Evolutionary conservation across 1,140 invertebrate genomes (phyloP), one percentile per base, ranked within the genome.

Genomic region (Acromyrmex echinatior): DNA sequence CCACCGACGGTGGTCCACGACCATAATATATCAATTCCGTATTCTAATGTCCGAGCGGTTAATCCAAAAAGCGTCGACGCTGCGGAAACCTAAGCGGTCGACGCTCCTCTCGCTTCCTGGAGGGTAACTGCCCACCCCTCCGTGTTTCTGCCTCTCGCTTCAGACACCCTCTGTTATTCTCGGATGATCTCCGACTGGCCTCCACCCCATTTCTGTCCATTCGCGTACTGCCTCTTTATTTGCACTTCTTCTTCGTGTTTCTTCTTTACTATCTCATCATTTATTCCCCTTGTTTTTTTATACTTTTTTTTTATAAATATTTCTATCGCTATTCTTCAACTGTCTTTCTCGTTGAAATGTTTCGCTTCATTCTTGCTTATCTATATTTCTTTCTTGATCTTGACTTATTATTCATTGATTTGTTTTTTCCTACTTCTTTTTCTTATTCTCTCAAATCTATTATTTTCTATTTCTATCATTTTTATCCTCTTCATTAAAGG

Each of bases 11-110:
- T 9, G 80, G 71, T 80, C 79, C 88, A 63, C 65, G 86, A 82
- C 90, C 91, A 91, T 93, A 92, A 93, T 93, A 93, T 93, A 93
- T 93, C 93, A 93, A 93, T 93, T 93, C 92, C 90, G 93, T 93
- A 93, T 93, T 93, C 92, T 93, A 93, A 93, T 93, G 93, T 93
- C 92, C 90, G 87, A 86, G 88, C 92, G 91, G 93, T 93, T 93
- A 93, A 93, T 93, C 90, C 92, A 86, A 93, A 93, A 93, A 93
- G 92, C 93, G 93, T 92, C 92, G 92, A 93, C 92, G 85, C 86
- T 89, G 92, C 92, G 92, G 92, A 93, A 93, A 93, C 91, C 91
- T 89, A 90, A 88, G 88, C 89, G 88, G 88, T 90, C 79, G 87
- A 35, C 86, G 76, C 87, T 66, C 66, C 63, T 68, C 76, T 65